Base-by-base conservation (phyloP, 2,888 invertebrate genomes). In the Ypsolopha sequella region DNA sequence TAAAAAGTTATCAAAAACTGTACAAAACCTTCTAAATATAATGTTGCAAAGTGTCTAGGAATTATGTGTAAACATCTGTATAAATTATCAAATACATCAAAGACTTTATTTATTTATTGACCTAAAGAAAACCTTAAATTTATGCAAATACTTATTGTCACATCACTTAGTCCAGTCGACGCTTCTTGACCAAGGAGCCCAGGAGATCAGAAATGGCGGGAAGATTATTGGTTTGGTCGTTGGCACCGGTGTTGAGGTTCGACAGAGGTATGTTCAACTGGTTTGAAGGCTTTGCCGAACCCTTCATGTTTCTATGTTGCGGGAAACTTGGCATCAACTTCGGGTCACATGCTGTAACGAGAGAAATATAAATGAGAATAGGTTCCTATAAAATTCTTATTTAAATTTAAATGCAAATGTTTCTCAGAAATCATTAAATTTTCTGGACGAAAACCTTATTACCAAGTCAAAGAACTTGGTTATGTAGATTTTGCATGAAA, bases 251-350 rank as follows among this genome's bases (percentile, higher is more conserved):
- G 66, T 90, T 89, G 41, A 87, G 60, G 57, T 79, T 82, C 1
- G 87, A 70, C 46, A 87, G 60, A 0, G 86, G 84, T 47, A 87
- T 78, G 58, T 76, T 85, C 48, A 88, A 63, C 60, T 78, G 86
- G 58, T 76, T 88, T 51, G 70, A 66, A 10, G 77, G 52, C 58
- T 82, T 81, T 56, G 68, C 74, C 55, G 76, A 81, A 0, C 88
- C 87, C 60, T 89, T 93, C 88, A 95, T 90, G 73, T 97, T 96
- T 60, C 98, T 90, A 71, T 98, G 97, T 70, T 98, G 98, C 0
- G 98, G 98, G 73, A 98, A 99, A 59, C 97, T 96, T 1, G 98
- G 99, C 99, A 99, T 99, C 70, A 99, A 81, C 66, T 96, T 96
- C 2, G 98, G 96, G 74, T 98, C 97, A 76, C 98, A 98, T 0